These are phyloP conservation scores for Apteryx owenii DNA, from an alignment of 2,113 vertebrate genomes.

Conservation along the genomic window DNA sequence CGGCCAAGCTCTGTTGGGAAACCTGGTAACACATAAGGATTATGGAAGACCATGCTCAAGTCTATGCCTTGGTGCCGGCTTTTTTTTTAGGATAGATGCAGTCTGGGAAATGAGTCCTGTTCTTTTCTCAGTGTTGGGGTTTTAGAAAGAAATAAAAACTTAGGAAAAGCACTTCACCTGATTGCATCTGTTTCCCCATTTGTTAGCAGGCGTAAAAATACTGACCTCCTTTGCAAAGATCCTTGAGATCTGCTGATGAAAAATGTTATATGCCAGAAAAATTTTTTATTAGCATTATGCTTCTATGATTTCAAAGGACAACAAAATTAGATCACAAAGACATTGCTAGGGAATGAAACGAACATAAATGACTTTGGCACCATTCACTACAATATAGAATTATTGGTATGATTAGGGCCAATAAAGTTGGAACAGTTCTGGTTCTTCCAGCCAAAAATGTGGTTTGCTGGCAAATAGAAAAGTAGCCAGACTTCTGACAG, in stretches of 20 bases:
- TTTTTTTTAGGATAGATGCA: neutral
- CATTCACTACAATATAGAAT: neutral
- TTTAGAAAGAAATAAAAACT: neutral
- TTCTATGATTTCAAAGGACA: neutral
- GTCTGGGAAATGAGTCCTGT: neutral
- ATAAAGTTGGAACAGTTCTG: neutral
- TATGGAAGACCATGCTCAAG: neutral
- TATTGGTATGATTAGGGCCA: neutral
- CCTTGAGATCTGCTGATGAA: neutral
- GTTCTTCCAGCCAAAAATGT: constrained; percentile 25
- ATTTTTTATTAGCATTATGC: neutral
- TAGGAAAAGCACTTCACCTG: neutral
- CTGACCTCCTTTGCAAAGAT: neutral
- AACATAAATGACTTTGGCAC: neutral
- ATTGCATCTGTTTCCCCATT: neutral
- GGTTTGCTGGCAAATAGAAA: neutral
- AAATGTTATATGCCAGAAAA: neutral
- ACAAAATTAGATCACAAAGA: neutral
- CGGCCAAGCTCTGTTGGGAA: neutral
- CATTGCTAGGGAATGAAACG: neutral
- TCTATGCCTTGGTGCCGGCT: neutral
- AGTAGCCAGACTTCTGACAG: neutral
- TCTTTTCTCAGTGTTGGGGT: neutral
- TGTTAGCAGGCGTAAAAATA: neutral
- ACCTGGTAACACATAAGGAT: neutral